Evolutionary conservation across 2,888 invertebrate species (phyloP).

Genomic region (Embidobia sp.): DNA sequence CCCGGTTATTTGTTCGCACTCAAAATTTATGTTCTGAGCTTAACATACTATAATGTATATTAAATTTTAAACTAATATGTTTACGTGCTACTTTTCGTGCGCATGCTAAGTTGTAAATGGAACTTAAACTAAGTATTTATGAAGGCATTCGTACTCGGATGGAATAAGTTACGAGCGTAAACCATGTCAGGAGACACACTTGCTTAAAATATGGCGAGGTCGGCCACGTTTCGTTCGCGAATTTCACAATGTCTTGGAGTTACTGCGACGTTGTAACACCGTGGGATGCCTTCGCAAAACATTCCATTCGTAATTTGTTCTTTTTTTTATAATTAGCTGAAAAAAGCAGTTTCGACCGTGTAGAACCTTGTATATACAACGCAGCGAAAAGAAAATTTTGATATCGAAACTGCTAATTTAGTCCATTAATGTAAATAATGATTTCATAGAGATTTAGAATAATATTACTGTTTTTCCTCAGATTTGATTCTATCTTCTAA

Average conservation of each 20-base stretch:
- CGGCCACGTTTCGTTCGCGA: conserved; percentile 65
- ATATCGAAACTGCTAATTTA: conserved; percentile 11
- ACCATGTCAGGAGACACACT: conserved; percentile 67
- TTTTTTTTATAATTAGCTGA: conserved; percentile 54
- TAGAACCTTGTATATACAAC: conserved; percentile 25
- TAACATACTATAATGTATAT: conserved; percentile 49
- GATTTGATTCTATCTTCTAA: too few relatives aligned
- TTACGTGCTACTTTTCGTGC: conserved; percentile 63
- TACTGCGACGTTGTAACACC: conserved; percentile 62
- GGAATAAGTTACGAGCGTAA: conserved; percentile 68
- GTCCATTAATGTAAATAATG: neutral
- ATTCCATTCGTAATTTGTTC: conserved; percentile 57
- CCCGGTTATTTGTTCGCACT: conserved; percentile 3
- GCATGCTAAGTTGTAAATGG: conserved; percentile 63
- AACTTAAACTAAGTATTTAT: conserved; percentile 66
- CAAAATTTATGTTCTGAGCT: conserved; percentile 47
- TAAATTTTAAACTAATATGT: conserved; percentile 58
- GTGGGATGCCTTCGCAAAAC: conserved; percentile 60
- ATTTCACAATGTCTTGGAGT: conserved; percentile 66
- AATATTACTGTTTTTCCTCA: too few relatives aligned
- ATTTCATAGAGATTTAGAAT: neutral
- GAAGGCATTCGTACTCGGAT: conserved; percentile 65
- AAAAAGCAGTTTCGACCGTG: conserved; percentile 30
- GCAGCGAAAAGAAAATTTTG: neutral
- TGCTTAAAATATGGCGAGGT: conserved; percentile 66